Percentiles rank a stretch among this genome's conserved stretches.
Evolutionary conservation across 2,888 invertebrate genomes (phyloP).

Genomic region (Ormyrus rosae): DNA sequence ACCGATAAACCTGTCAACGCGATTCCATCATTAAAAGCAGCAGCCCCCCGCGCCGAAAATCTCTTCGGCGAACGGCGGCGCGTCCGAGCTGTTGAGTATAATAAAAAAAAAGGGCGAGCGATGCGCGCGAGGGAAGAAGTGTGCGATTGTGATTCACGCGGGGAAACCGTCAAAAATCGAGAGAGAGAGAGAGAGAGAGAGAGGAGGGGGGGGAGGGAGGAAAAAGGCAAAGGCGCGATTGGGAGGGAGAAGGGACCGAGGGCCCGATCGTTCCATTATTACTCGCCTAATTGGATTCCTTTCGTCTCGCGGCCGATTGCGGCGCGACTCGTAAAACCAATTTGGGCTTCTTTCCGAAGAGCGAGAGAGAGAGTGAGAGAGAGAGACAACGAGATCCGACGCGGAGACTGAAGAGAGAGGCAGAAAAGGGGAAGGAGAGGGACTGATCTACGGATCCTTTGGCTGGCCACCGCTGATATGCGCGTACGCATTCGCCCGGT

Average conservation of each 20-base stretch:
- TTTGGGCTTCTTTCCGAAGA: conserved; percentile 66
- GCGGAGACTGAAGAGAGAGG: conserved; percentile 21
- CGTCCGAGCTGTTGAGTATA: neutral
- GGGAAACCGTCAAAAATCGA: neutral
- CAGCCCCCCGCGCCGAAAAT: neutral
- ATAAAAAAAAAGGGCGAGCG: conserved; percentile 10
- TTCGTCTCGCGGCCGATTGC: conserved; percentile 67
- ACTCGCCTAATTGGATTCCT: conserved; percentile 73
- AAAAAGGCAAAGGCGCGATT: neutral
- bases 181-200: neutral
- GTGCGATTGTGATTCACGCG: conserved; percentile 4
- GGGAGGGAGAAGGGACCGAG: neutral
- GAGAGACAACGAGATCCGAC: conserved; percentile 1
- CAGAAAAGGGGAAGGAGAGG: conserved; percentile 36
- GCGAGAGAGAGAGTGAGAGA: conserved; percentile 30
- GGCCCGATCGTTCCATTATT: conserved; percentile 70
- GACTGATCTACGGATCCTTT: conserved; percentile 63
- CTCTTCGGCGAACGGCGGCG: conserved; percentile 13
- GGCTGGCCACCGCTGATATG: conserved; percentile 52
- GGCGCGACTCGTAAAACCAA: conserved; percentile 67
- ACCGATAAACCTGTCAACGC: conserved; percentile 51
- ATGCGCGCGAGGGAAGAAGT: neutral
- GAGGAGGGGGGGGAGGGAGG: conserved; percentile 32
- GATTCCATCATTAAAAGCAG: conserved; percentile 44
- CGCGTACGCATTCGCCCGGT: neutral